phyloP scores from a whole-genome alignment of 30 jellyfish, hydroid and myxozoan species.

The Hydractinia symbiolongicarpus region DNA sequence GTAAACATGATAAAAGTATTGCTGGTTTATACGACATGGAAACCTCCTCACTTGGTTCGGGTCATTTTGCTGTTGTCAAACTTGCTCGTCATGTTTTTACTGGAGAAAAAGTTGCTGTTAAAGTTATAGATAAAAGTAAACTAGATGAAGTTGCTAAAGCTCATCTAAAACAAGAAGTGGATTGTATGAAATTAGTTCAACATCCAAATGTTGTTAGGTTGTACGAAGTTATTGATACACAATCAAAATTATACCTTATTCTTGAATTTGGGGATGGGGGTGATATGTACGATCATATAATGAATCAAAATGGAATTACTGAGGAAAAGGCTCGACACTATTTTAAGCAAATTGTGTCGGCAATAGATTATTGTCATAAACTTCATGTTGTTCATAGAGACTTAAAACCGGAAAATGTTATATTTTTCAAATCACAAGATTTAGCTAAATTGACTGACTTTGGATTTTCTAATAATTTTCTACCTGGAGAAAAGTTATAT shows the following conservation, averaged over 20 bases:
- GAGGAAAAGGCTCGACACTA: slow-evolving; percentile 93
- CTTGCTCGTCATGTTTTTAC: slow-evolving; percentile 96
- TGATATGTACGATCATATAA: slow-evolving; percentile 93
- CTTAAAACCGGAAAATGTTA: slow-evolving; percentile 94
- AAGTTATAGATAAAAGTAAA: slow-evolving; percentile 90
- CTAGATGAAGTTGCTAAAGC: slow-evolving; percentile 84
- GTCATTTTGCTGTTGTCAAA: slow-evolving; percentile 95
- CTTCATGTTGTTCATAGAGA: slow-evolving; percentile 99
- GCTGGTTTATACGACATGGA: slow-evolving; percentile 96
- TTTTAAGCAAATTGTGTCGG: slow-evolving; percentile 90
- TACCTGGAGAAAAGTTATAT: slow-evolving; percentile 84
- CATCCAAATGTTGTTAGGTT: slow-evolving; percentile 95
- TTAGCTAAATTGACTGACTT: slow-evolving; percentile 91
- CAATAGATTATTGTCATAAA: slow-evolving; percentile 89
- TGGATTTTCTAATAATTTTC: slow-evolving; percentile 88
- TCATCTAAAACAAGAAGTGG: slow-evolving; percentile 86
- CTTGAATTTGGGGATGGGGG: slow-evolving; percentile 98
- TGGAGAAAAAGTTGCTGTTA: slow-evolving; percentile 95
- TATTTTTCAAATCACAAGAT: slow-evolving; percentile 78
- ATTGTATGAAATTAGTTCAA: slow-evolving; percentile 89
- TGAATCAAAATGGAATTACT: slow-evolving; percentile 87
- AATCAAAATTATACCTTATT: slow-evolving; percentile 80
- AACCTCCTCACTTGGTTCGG: slow-evolving; percentile 76
- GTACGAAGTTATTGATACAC: slow-evolving; percentile 91
- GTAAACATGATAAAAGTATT: slow-evolving; percentile 49